Conservation (phyloP, 2,797 vertebrate species). For the Macropodus opercularis region DNA sequence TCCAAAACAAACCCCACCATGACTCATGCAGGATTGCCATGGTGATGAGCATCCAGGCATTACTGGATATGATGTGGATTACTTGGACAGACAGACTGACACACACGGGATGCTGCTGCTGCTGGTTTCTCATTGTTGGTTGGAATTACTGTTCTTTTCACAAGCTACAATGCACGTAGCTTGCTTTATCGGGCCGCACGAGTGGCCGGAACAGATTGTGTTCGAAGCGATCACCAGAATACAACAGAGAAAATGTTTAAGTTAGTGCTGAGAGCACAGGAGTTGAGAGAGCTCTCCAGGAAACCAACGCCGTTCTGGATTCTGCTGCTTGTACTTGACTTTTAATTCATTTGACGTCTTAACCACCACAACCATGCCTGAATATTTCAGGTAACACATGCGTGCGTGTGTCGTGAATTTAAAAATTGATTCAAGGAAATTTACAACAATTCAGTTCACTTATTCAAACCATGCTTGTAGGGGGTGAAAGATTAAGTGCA, state of each 20-base stretch:
- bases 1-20: constrained; percentile 38
- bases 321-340: too few relatives aligned
- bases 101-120: neutral
- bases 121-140: constrained; percentile 17
- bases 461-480: neutral
- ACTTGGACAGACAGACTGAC: constrained; percentile 43
- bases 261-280: constrained; percentile 7
- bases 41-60: constrained; percentile 45
- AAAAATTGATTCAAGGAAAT: neutral
- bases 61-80: constrained; percentile 40
- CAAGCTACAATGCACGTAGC: neutral
- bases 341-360: neutral
- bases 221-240: neutral
- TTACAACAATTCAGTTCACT: neutral
- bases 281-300: neutral
- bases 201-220: neutral
- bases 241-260: neutral
- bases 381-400: neutral
- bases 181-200: neutral
- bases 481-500: neutral
- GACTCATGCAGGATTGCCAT: constrained; percentile 54
- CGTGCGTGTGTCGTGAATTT: neutral
- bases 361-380: neutral
- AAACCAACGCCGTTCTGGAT: neutral
- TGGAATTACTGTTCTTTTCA: neutral